These are phyloP conservation scores for Nestor notabilis DNA, from an alignment of 2,113 vertebrate species.

Conservation along the genomic window DNA sequence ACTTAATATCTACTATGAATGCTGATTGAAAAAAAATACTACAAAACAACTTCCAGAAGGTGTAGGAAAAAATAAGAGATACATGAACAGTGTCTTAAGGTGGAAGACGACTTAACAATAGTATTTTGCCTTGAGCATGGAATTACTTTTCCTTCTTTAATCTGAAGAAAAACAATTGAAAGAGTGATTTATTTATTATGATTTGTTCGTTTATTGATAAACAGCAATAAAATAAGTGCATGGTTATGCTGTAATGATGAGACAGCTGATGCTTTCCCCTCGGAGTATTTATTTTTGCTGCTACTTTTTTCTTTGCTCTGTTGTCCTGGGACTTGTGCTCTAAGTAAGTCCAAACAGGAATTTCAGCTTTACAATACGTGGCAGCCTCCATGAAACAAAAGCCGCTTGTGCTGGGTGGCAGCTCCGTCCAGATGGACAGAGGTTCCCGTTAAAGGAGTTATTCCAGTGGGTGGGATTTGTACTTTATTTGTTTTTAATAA, in stretches of 20 bases:
- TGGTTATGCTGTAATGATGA: neutral
- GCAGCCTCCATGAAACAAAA: neutral
- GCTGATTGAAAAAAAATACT: neutral
- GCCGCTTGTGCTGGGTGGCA: neutral
- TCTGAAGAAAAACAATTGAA: neutral
- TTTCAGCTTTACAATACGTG: constrained; percentile 3
- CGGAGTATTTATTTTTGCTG: neutral
- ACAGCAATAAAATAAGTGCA: neutral
- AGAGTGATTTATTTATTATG: neutral
- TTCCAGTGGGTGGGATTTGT: neutral
- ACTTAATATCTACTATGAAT: neutral
- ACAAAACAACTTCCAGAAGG: neutral
- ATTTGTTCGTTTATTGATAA: neutral
- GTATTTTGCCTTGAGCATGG: neutral
- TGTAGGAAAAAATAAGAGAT: neutral
- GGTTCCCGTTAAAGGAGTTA: neutral
- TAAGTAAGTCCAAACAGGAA: neutral
- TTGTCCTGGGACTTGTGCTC: neutral
- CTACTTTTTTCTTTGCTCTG: neutral
- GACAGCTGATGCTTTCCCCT: neutral
- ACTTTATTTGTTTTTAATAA: neutral
- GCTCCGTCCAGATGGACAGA: neutral
- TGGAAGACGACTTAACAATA: neutral
- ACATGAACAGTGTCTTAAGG: neutral
- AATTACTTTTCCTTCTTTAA: neutral